These are phyloP conservation scores for Hesperophylax magnus DNA, from an alignment of 1,140 invertebrate species.

Conservation along the genomic window DNA sequence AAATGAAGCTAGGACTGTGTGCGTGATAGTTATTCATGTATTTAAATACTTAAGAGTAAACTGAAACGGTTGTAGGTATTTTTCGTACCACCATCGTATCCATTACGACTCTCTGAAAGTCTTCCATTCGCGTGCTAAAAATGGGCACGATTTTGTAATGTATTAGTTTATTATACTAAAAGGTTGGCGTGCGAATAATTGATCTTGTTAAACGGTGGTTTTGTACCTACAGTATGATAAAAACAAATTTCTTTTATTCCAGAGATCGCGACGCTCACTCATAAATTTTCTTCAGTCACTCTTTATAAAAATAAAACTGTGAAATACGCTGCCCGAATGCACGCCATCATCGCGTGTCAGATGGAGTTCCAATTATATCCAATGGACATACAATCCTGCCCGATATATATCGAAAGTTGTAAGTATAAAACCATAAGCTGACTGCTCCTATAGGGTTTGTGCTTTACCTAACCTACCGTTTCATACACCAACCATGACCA, in stretches of 20 bases:
- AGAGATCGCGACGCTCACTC: constrained; percentile 85
- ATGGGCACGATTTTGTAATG: not conserved
- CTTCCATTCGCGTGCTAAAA: constrained; percentile 10
- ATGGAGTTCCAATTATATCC: constrained; percentile 90
- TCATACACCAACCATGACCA: too few species aligned
- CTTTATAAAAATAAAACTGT: constrained; percentile 85
- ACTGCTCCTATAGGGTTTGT: too few species aligned
- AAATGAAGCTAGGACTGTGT: too few species aligned
- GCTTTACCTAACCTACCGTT: too few species aligned
- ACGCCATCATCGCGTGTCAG: constrained; percentile 87
- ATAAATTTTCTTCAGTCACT: constrained; percentile 85
- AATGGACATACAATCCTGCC: constrained; percentile 87
- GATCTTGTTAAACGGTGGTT: not conserved
- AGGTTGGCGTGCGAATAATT: constrained; percentile 28
- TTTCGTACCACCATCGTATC: too few species aligned
- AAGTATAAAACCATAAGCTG: constrained; percentile 65
- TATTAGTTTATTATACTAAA: constrained; percentile 26
- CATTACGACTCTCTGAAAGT: too few species aligned
- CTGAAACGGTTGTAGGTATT: too few species aligned
- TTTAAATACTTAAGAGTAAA: too few species aligned
- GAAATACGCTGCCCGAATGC: constrained; percentile 83
- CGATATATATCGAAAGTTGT: constrained; percentile 88
- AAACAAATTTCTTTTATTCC: constrained; percentile 54
- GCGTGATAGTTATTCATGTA: too few species aligned
- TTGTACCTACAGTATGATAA: not conserved